phyloP scores from a whole-genome alignment of 2,888 invertebrate species.

The Heliconius charithonia region DNA sequence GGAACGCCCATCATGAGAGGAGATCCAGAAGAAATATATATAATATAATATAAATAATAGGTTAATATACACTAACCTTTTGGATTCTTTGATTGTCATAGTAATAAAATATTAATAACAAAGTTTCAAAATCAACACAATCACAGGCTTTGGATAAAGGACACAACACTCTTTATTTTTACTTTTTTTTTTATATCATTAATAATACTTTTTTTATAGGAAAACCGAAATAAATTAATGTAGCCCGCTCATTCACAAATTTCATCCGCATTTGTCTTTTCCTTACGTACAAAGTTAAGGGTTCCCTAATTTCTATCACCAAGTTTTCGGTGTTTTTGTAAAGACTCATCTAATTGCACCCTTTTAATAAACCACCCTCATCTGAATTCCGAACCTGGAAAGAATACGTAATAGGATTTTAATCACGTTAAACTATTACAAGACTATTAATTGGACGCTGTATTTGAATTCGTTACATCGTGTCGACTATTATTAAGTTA shows the following conservation, averaged over 20 bases:
- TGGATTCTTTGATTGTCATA: too few relatives aligned
- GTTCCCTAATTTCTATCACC: not conserved
- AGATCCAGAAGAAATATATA: too few relatives aligned
- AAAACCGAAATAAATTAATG: not conserved
- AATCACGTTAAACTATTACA: not conserved
- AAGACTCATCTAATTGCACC: not conserved
- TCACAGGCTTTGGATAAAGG: too few relatives aligned
- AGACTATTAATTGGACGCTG: not conserved
- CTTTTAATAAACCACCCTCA: conserved; percentile 11
- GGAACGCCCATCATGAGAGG: too few relatives aligned
- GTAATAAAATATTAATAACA: too few relatives aligned
- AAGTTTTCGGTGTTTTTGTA: not conserved
- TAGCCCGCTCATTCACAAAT: not conserved
- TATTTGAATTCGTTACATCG: not conserved
- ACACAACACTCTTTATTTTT: too few relatives aligned
- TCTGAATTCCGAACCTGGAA: conserved; percentile 13
- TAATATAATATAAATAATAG: too few relatives aligned
- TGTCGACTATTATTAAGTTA: not conserved
- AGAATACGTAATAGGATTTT: conserved; percentile 12
- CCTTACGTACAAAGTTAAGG: not conserved
- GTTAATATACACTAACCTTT: too few relatives aligned
- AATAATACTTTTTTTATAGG: too few relatives aligned
- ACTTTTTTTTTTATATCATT: too few relatives aligned
- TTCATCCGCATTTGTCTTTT: not conserved
- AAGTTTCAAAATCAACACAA: too few relatives aligned